phyloP scores from a whole-genome alignment of 2,888 invertebrate species.

The Rhyacophila evoluta region DNA sequence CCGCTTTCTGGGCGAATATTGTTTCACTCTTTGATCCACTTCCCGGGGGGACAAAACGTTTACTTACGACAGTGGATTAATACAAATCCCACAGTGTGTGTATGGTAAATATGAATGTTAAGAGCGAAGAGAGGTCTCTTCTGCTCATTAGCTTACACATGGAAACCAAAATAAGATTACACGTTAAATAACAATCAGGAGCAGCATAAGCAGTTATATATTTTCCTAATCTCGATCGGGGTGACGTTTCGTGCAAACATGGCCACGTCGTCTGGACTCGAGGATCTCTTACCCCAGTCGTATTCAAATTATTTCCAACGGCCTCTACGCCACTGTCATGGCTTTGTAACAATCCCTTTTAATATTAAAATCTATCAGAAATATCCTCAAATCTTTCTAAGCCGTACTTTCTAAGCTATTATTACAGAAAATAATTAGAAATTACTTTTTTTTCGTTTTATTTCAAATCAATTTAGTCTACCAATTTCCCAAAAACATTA shows the following conservation, averaged over 20 bases:
- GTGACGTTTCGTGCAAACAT: conserved; percentile 52
- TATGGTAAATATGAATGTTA: background rate
- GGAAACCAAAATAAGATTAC: conserved; percentile 51
- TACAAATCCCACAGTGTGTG: background rate
- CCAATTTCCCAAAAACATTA: no score
- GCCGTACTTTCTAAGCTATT: no score
- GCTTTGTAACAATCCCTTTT: background rate
- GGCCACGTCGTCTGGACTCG: conserved; percentile 42
- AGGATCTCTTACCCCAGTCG: background rate
- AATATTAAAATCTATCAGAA: no score
- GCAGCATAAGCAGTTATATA: conserved; percentile 50
- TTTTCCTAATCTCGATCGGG: conserved; percentile 53
- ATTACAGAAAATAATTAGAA: no score
- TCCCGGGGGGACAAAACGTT: no score
- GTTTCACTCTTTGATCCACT: no score
- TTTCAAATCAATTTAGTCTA: no score
- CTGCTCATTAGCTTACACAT: conserved; percentile 49
- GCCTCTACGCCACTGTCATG: background rate
- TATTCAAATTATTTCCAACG: background rate
- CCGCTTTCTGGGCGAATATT: no score
- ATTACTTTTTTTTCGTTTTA: no score
- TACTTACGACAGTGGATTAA: background rate
- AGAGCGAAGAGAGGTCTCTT: conserved; percentile 26
- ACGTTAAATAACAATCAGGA: conserved; percentile 47
- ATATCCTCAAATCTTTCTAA: no score